Base-by-base conservation (phyloP, 2,888 invertebrate species). In the Drosophila bunnanda region DNA sequence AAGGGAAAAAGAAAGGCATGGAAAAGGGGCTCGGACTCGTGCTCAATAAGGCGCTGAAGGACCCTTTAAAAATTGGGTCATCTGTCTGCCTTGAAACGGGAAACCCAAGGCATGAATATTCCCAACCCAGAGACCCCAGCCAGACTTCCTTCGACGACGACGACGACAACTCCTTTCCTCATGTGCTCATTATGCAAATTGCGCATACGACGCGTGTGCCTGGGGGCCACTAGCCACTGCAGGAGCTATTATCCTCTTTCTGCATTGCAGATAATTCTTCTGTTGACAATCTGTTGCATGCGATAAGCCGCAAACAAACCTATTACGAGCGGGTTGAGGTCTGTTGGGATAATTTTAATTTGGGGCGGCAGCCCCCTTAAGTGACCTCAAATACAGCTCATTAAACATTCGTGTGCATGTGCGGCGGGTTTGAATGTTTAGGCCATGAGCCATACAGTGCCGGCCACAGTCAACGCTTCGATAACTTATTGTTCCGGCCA, bases 121-220 rank as follows among this genome's bases (percentile, higher is more conserved):
- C 50, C 9, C 5, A 20, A 15, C 15, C 50, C 17, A 28, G 25
- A 15, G 15, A 44, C 25, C 15, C 15, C 44, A 25, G 4, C 44
- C 25, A 30, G 48, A 28, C 46, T 13, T 43, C 22, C 43, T 22
- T 43, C 43, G 43, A 22, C 22, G 30, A 50, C n/a, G 46, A 22
- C 30, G 20, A 17, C 30, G 48, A 13, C 17, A 7, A 74, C 59
- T 59, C 20, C 38, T 64, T 53, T 46, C 34, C 66, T 38, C 30
- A 65, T 41, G 43, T 46, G 58, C 78, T 80, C 87, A 88, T 83
- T 88, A 83, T 83, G 87, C 87, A 86, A 83, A 88, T 83, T 83
- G 76, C 76, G 64, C 59, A 83, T 71, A 74, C 74, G 83, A 88
- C 83, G 75, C 74, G 77, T 72, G 64, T 62, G 64, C 53, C 53